Evolutionary conservation across 1,140 invertebrate genomes (phyloP).

Genomic region (Panonychus citri): DNA sequence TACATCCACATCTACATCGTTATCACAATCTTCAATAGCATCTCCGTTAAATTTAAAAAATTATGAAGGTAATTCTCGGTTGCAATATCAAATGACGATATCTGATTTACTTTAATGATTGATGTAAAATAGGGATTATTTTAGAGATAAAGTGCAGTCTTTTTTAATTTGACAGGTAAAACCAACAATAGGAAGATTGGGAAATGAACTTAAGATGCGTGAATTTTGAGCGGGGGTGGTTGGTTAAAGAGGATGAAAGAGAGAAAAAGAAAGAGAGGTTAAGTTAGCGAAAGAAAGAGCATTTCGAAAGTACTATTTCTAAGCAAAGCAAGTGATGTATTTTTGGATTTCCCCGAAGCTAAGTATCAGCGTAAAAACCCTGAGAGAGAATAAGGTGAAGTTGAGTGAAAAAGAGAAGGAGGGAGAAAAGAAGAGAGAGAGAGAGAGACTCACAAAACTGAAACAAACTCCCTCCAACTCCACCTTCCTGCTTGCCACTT

Average conservation of each 20-base stretch:
- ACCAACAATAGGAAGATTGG: not conserved
- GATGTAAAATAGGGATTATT: not conserved
- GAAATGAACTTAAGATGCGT: not conserved
- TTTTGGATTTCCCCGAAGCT: not conserved
- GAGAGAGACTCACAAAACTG: not conserved
- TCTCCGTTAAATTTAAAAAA: constrained; percentile 40
- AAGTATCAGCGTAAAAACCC: not conserved
- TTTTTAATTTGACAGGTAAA: not conserved
- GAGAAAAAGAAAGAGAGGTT: not conserved
- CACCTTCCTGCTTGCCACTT: too few relatives aligned
- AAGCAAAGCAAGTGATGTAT: not conserved
- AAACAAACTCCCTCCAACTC: not conserved
- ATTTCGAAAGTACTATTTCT: not conserved
- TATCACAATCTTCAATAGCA: not conserved
- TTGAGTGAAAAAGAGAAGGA: not conserved
- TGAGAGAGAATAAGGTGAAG: not conserved
- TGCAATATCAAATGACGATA: not conserved
- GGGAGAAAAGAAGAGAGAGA: not conserved
- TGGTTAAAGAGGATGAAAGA: not conserved
- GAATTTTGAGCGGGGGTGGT: too few relatives aligned
- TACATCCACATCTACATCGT: not conserved
- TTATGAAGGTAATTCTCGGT: constrained; percentile 38
- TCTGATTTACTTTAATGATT: not conserved
- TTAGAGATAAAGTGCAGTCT: not conserved
- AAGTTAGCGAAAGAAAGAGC: not conserved